Evolutionary conservation across 2,797 vertebrate species (phyloP), one percentile per base, ranked within the genome.

Genomic region (Epinephelus malabaricus): DNA sequence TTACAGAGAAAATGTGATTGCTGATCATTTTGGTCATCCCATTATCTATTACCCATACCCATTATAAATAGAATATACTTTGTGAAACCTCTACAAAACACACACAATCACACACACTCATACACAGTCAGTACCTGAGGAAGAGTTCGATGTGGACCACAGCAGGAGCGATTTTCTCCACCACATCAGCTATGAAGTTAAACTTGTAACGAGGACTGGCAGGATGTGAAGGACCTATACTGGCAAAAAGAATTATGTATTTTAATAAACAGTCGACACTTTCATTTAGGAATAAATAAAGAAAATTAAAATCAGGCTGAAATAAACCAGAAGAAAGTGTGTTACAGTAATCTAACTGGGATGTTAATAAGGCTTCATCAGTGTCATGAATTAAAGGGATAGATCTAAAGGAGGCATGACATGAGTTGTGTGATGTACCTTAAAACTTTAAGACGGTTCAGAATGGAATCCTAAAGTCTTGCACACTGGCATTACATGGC

Each of bases 141-240:
- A 97, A 98, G 55, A 98, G 97, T 85, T 99, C 98, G 6, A 99
- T 97, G 92, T 98, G 98, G 18, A 98, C 98, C 86, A 99, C 98
- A 6, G 97, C 97, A 0, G 98, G 97, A 0, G 97, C 97, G 4
- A 98, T 99, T 92, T 98, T 98, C 93, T 99, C 98, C 88, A 99
- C 98, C 83, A 99, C 98, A 43, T 99, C 98, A 0, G 98, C 97
- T 2, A 99, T 99, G 95, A 99, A 99, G 96, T 99, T 99, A 93
- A 98, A 99, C 93, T 97, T 99, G 94, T 96, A 97, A 72, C 98
- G 94, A 0, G 97, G 97, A 86, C 98, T 99, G 95, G 82, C 94
- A 82, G 92, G 92, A 84, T 96, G 92, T 93, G 94, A 92, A 83
- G 96, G 95, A 97, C 96, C 98, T 98, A 94, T 95, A 94, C 96